Conservation (phyloP, 2,888 invertebrate genomes). For the Dasysyrphus albostriatus region DNA sequence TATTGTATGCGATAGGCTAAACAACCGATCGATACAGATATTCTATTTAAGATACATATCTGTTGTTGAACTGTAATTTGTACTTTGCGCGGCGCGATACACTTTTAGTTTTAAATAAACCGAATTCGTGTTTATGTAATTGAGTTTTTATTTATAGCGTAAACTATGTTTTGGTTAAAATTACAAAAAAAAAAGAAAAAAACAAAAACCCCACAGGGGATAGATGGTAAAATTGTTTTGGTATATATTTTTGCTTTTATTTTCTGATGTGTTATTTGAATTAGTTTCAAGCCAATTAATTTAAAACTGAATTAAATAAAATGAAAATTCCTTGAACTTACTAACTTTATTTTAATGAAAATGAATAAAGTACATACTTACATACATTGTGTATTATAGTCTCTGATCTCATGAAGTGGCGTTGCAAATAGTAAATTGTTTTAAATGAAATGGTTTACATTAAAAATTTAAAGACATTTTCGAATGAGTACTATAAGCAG, state of each 20-base stretch:
- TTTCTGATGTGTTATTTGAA: not conserved
- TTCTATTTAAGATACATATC: slow-evolving; percentile 62
- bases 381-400: too few relatives aligned
- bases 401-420: too few relatives aligned
- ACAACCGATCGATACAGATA: slow-evolving; percentile 63
- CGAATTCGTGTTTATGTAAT: slow-evolving; percentile 69
- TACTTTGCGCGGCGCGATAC: slow-evolving; percentile 58
- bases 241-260: not conserved
- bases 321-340: slow-evolving; percentile 2
- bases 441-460: too few relatives aligned
- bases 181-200: too few relatives aligned
- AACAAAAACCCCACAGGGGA: slow-evolving; percentile 43
- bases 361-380: too few relatives aligned
- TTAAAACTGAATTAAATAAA: not conserved
- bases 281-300: not conserved
- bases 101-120: slow-evolving; percentile 53
- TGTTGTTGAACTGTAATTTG: slow-evolving; percentile 60
- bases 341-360: too few relatives aligned
- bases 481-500: too few relatives aligned
- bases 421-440: too few relatives aligned
- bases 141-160: slow-evolving; percentile 59
- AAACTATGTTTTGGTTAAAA: slow-evolving; percentile 58
- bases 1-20: slow-evolving; percentile 21
- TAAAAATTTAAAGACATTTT: too few relatives aligned
- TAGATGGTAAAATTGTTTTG: slow-evolving; percentile 7